Conservation (phyloP, 2,888 invertebrate genomes). For the Lysandra bellargus region DNA sequence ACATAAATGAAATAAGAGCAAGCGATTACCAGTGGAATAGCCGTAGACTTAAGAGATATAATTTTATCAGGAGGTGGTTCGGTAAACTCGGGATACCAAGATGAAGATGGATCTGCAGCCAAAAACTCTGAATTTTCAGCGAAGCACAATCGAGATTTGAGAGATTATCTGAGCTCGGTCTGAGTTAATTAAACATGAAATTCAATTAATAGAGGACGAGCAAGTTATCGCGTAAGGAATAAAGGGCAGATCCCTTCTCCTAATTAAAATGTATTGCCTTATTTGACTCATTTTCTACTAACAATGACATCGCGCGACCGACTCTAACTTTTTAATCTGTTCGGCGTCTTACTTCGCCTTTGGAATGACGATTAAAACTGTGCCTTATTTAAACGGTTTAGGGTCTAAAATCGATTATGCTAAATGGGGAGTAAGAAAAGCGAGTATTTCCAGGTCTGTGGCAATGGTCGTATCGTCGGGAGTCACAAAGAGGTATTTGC, state of each 20-base stretch:
- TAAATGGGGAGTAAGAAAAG: conserved; percentile 50
- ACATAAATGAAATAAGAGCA: background rate
- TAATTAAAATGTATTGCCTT: conserved; percentile 81
- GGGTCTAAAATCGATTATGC: conserved; percentile 44
- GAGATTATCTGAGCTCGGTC: conserved; percentile 68
- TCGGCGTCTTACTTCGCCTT: conserved; percentile 63
- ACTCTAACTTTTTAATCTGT: conserved; percentile 79
- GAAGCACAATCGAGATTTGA: conserved; percentile 60
- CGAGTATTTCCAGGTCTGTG: conserved; percentile 63
- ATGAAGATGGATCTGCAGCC: conserved; percentile 38
- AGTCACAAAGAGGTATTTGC: conserved; percentile 80
- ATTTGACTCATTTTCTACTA: conserved; percentile 81
- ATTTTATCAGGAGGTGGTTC: conserved; percentile 22
- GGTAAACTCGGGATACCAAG: conserved; percentile 5
- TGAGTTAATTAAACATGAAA: conserved; percentile 80
- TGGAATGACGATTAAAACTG: conserved; percentile 48
- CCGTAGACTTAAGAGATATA: background rate
- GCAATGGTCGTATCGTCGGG: conserved; percentile 51
- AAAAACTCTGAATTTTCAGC: conserved; percentile 63
- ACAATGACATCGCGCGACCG: conserved; percentile 78
- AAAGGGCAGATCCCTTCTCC: conserved; percentile 76
- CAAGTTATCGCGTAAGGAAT: conserved; percentile 77
- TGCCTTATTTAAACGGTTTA: conserved; percentile 37
- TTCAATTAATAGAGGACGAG: conserved; percentile 77
- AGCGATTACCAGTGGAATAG: background rate